Evolutionary conservation across 1,140 invertebrate species (phyloP), one percentile per base, ranked within the genome.

Genomic region (Lithobius niger): DNA sequence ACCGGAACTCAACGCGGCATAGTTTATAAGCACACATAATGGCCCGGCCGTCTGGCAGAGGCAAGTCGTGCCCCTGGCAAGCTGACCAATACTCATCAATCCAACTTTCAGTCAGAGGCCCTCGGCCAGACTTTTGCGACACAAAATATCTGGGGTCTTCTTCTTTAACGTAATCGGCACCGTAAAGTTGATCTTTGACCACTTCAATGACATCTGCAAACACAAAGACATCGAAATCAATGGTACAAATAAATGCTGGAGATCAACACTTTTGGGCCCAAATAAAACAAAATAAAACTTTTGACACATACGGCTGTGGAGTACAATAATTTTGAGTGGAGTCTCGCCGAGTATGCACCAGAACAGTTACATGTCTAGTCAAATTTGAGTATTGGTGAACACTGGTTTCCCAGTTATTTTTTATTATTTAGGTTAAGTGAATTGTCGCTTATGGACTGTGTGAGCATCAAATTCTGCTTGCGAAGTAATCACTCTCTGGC

Each of bases 1-100:
- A 99, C 51, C 89, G 82, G 70, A 99, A 99, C 72, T 99, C 94
- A 2, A 99, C 94, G 65, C 84, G 80, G 68, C 95, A 99, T 40
- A 99, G 76, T 76, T 99, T 99, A 70, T 99, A 99, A 28, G 96
- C 95, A 72, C 95, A 98, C 96, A 99, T 99, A 25, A 99, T 78
- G 18, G 90, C 82, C 70, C 86, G 89, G 54, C 83, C 89, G 65
- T 82, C 82, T 1, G 80, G 63, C 10, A 84, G 76, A 24, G 86
- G 86, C 70, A 86, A 83, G 57, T 71, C 61, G 66, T 83, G 83
- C 51, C 78, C 83, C 77, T 88, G 74, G 3, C 59, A 57, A 67
- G 79, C 77, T 69, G 77, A 72, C 54, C 80, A 83, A 70, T 93
- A 93, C 54, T 95, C 86, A 62, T 89, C 81, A 45, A 92, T 72